Percentiles rank a stretch among this genome's conserved stretches.
phyloP scores from a whole-genome alignment of 2,888 invertebrate genomes.

The Dasypolia templi region DNA sequence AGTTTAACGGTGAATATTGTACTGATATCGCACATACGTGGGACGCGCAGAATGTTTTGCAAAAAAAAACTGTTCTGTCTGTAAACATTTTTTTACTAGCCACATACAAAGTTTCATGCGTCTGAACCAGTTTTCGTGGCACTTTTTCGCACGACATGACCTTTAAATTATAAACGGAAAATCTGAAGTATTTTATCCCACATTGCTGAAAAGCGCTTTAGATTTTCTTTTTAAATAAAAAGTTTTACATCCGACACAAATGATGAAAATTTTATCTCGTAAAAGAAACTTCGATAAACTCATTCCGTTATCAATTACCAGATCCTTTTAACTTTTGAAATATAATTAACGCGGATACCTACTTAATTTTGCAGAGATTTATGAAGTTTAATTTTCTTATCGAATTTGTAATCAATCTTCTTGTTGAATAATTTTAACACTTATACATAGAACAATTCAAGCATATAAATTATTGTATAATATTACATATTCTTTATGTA shows the following conservation, averaged over 20 bases:
- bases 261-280: constrained; percentile 16
- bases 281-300: constrained; percentile 35
- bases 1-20: no score
- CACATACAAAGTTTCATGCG: no score
- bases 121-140: no score
- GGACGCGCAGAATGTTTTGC: no score
- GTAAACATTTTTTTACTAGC: no score
- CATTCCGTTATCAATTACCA: constrained; percentile 41
- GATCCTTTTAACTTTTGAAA: constrained; percentile 44
- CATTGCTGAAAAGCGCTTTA: background rate
- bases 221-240: constrained; percentile 1
- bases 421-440: constrained; percentile 1
- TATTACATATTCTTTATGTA: no score
- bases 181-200: background rate
- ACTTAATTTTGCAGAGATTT: constrained; percentile 44
- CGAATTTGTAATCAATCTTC: constrained; percentile 31
- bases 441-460: no score
- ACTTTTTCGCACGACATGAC: no score
- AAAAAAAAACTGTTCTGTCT: no score
- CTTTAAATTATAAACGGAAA: background rate
- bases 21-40: no score
- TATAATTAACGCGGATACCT: constrained; percentile 58
- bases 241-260: background rate
- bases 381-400: constrained; percentile 39
- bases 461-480: no score